These are phyloP conservation scores for Oxystoma pomonae DNA, from an alignment of 2,888 invertebrate species.

Conservation along the genomic window DNA sequence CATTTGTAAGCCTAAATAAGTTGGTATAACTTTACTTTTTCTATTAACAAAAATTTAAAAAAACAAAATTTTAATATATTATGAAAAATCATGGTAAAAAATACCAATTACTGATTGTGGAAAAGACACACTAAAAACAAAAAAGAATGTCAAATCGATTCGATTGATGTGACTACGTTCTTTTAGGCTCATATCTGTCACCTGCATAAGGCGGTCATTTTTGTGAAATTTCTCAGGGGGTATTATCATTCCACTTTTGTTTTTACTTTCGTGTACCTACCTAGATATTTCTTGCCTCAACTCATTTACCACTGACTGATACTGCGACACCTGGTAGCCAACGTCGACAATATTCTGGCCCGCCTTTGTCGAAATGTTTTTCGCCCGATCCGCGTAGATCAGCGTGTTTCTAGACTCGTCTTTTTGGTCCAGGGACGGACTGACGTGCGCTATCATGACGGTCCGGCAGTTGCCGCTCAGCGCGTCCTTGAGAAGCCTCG, in stretches of 20 bases:
- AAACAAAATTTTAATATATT: too few species aligned
- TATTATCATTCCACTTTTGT: background rate
- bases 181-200: too few species aligned
- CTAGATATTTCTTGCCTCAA: slow-evolving; percentile 76
- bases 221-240: too few species aligned
- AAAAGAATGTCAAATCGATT: too few species aligned
- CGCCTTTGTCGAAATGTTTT: slow-evolving; percentile 88
- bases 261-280: slow-evolving; percentile 8
- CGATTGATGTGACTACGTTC: too few species aligned
- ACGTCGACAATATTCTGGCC: slow-evolving; percentile 51
- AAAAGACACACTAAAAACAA: too few species aligned
- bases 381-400: slow-evolving; percentile 90
- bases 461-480: slow-evolving; percentile 87
- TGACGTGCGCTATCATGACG: slow-evolving; percentile 95
- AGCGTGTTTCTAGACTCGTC: slow-evolving; percentile 91
- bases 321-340: slow-evolving; percentile 73
- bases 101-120: too few species aligned
- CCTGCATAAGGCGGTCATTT: too few species aligned
- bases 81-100: too few species aligned
- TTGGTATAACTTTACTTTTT: too few species aligned
- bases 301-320: slow-evolving; percentile 76
- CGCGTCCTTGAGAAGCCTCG: slow-evolving; percentile 82
- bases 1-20: too few species aligned
- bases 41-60: too few species aligned
- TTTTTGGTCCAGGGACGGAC: slow-evolving; percentile 73